Base-by-base conservation (phyloP, 2,113 vertebrate genomes). In the Acanthisitta chloris region DNA sequence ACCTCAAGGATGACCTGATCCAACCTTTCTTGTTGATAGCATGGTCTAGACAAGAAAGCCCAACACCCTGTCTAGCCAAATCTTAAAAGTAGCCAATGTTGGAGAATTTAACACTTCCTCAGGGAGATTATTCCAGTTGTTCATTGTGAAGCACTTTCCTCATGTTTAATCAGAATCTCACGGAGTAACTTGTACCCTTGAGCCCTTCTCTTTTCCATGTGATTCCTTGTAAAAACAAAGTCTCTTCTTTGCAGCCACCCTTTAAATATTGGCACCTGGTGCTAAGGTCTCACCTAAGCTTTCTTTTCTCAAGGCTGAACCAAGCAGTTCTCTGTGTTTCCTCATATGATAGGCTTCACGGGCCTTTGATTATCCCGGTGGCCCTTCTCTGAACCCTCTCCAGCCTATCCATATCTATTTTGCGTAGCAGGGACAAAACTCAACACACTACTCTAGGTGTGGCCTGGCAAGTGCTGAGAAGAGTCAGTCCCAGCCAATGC, bases 121-220 rank as follows among this genome's bases (percentile, higher is more conserved):
- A 12, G 25, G 28, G 38, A 42, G 42, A 21, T 81, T 33, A 17
- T 62, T 93, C 33, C 73, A 55, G 8, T 55, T 55, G 13, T 26
- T 36, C n/a, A 24, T 15, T 55, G 38, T 43, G 51, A 43, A 54
- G 16, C 5, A 23, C 72, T 43, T 49, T n/a, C 31, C 20, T 42
- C 23, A 34, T 48, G 31, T 67, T 42, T 17, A 34, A 2, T 0
- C 24, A 20, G 34, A 66, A 19, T 49, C 20, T 49, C 14, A 26
- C 3, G 8, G 51, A 61, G 34, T 61, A 48, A 25, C 49, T 71
- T 40, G 29, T 25, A 21, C 0, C 0, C 2, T 3, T 54, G 29
- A 46, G 2, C 20, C 12, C 12, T 25, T 4, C 12, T 40, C 25
- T 83, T 88, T 78, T 66, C 45, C 19, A n/a, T 14, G n/a, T 36